Base-by-base conservation (phyloP, 2,888 invertebrate genomes). In the Neuroscelio doddi region DNA sequence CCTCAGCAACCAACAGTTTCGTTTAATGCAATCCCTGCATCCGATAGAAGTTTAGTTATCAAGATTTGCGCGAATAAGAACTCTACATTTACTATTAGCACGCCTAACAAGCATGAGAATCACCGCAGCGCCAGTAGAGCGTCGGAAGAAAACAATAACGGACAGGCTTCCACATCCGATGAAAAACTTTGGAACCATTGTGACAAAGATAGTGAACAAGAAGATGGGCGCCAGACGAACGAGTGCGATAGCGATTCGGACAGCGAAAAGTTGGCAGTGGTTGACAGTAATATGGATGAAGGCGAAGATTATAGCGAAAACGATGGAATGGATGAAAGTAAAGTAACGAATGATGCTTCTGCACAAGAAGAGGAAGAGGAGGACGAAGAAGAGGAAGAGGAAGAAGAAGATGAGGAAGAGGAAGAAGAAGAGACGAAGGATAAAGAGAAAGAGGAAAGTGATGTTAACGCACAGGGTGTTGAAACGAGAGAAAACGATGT, bases 21-120 rank as follows among this genome's bases (percentile, higher is more conserved):
- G 0, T 75, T 76, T 15, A 82, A 77, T 17, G 64, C 78, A 4
- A 75, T 79, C 17, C 72, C 80, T 42, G 62, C 76, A 3, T 75
- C 81, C 3, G 82, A 82, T 16, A 74, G 84, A 45, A 84, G 83
- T 66, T 73, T 84, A 61, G 79, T 84, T 12, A 83, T 84, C 26
- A 84, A 84, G 70, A 84, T 84, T 53, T 82, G 81, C 58, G 80
- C 83, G 34, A 84, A 83, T 51, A 81, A 78, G 51, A 84, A 83
- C 53, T 79, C 82, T 1, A 77, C 81, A 14, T 82, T 82, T 55
- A 79, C 83, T 3, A 79, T 83, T 1, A 72, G 73, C 4, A 70
- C 70, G 1, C 51, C 79, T 14, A 70, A 64, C 15, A 64, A 67
- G 5, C 64, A 62, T 5, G 64, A 55, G 3, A 70, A 67, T 15